Percentiles rank a stretch among this genome's conserved stretches.
Evolutionary conservation across 2,888 invertebrate genomes (phyloP).

Genomic region (Leucania comma): DNA sequence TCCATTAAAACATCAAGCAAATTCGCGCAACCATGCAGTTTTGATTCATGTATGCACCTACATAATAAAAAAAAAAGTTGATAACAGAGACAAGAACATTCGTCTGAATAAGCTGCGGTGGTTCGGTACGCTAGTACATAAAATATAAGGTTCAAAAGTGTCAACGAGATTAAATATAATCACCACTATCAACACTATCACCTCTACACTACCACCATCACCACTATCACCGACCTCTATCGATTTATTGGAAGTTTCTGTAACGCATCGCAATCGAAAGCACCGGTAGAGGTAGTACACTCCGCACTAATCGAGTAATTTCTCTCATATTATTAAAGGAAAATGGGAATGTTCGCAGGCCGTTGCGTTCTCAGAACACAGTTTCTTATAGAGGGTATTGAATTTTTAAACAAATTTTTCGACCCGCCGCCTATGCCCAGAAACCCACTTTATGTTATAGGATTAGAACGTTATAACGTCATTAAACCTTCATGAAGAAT

Average conservation of each 20-base stretch:
- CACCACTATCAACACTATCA: not conserved
- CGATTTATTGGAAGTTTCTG: slow-evolving; percentile 68
- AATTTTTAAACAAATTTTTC: slow-evolving; percentile 90
- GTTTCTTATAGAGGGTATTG: slow-evolving; percentile 88
- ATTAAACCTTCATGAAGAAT: slow-evolving; percentile 83
- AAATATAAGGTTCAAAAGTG: not conserved
- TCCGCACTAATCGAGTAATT: slow-evolving; percentile 88
- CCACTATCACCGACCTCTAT: slow-evolving; percentile 47
- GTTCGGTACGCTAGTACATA: too few relatives aligned
- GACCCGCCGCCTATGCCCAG: slow-evolving; percentile 76
- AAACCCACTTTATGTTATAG: slow-evolving; percentile 84
- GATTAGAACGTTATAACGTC: slow-evolving; percentile 84
- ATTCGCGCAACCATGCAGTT: too few relatives aligned
- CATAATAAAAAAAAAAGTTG: too few relatives aligned
- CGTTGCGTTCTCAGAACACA: slow-evolving; percentile 87
- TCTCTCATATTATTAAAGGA: slow-evolving; percentile 88
- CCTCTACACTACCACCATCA: too few relatives aligned
- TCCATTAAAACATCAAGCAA: too few relatives aligned
- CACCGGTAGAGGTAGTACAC: slow-evolving; percentile 77
- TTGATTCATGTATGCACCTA: too few relatives aligned
- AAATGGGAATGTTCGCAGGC: slow-evolving; percentile 88
- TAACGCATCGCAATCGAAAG: slow-evolving; percentile 77
- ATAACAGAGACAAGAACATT: too few relatives aligned
- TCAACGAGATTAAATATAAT: slow-evolving; percentile 16
- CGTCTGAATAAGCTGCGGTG: too few relatives aligned